Conservation (phyloP, 2,888 invertebrate species). For the Arrhopalites spinosus region DNA sequence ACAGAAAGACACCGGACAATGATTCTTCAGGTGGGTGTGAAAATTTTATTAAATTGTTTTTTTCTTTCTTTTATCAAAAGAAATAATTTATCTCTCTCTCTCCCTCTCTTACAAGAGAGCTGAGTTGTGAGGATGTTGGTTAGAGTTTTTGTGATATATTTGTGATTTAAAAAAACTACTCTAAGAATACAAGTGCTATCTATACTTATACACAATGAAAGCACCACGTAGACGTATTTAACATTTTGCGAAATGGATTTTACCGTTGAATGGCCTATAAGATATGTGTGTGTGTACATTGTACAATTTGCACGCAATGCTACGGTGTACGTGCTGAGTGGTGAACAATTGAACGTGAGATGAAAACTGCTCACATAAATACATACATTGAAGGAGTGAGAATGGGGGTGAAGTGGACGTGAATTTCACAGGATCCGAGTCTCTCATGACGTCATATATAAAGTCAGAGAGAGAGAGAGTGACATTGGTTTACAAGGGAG, state of each 20-base stretch:
- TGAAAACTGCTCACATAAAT: slow-evolving; percentile 34
- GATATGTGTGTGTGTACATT: slow-evolving; percentile 13
- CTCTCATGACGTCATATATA: slow-evolving; percentile 32
- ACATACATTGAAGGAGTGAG: slow-evolving; percentile 13
- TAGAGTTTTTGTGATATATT: too few species aligned
- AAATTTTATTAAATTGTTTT: background rate
- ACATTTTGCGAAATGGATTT: background rate
- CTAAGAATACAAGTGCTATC: too few species aligned
- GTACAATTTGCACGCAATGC: slow-evolving; percentile 30
- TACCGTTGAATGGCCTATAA: too few species aligned
- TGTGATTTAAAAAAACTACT: too few species aligned
- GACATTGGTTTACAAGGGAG: slow-evolving; percentile 24
- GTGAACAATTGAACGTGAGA: slow-evolving; percentile 39
- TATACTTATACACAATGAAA: background rate
- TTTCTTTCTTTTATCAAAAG: background rate
- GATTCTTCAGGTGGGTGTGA: slow-evolving; percentile 69
- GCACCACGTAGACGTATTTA: background rate
- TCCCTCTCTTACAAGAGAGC: too few species aligned
- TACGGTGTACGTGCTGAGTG: slow-evolving; percentile 34
- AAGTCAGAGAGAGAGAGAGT: slow-evolving; percentile 27
- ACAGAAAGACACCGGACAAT: slow-evolving; percentile 85
- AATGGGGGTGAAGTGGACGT: slow-evolving; percentile 36
- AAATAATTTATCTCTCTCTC: too few species aligned
- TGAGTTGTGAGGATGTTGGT: too few species aligned
- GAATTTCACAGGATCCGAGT: slow-evolving; percentile 32